Evolutionary conservation across 2,113 vertebrate genomes (phyloP), one percentile per base, ranked within the genome.

Genomic region (Anoplopoma fimbria): DNA sequence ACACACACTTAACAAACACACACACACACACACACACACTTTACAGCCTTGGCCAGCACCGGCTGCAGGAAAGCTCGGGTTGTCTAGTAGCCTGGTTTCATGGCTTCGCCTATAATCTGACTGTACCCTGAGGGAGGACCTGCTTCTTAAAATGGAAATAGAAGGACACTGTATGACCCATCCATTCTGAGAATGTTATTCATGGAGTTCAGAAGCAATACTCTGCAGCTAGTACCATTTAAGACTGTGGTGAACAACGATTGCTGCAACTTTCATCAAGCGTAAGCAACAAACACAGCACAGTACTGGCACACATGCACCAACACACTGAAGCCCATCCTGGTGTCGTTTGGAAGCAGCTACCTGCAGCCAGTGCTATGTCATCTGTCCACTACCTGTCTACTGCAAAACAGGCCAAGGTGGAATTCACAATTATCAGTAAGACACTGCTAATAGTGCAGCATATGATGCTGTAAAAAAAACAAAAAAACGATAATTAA

Each of bases 111-210:
- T 84, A 64, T 77, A 79, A 84, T 77, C 63, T 71, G 76, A 60
- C 69, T 77, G 62, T 1, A 76, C 74, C 71, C 69, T 27, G 36
- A 77, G 60, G 69, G 61, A 79, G 82, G 51, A 63, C 55, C 74
- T 76, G 87, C 73, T 81, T 64, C 80, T 91, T 84, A 79, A 85
- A 85, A 89, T 90, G 83, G 74, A 91, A 90, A 82, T 61, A 79
- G 55, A 72, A 80, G 80, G 68, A n/a, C 80, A 27, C n/a, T 0
- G 29, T 45, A 63, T 85, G 90, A 91, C 89, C 84, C 87, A 45
- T 71, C 71, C 69, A 57, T 68, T 83, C 71, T 9, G 65, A 73
- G 65, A 51, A 75, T 33, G 85, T 57, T 33, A 10, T 4, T 49
- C 31, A 38, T 15, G 8, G 61, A 77, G 47, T 72, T 81, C 33